Base-by-base conservation (phyloP, 2,113 vertebrate species). In the Channa argus region DNA sequence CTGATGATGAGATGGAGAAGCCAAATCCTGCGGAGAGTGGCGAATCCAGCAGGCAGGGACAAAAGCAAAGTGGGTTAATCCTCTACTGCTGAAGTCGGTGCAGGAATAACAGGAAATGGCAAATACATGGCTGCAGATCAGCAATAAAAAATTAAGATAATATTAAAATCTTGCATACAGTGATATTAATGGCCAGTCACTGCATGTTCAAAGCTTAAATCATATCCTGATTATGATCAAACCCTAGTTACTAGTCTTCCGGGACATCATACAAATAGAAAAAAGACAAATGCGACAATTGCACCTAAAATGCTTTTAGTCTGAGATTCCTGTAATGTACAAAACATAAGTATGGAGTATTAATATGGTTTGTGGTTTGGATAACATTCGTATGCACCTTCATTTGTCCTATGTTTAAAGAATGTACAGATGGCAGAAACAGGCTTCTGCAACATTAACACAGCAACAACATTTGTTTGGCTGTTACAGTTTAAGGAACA, bases 31-130 rank as follows among this genome's bases (percentile, higher is more conserved):
- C 52, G 60, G 54, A n/a, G 63, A 59, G 53, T 34, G 24, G 33
- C 41, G 13, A 71, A 54, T 34, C 34, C 34, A 62, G 52, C 34
- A n/a, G 33, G 46, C 15, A 62, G 65, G n/a, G 62, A 58, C 43
- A 61, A 63, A 63, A 52, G 8, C n/a, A 74, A 86, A 84, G 64
- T 82, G 71, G 75, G 78, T 84, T 84, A 88, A 84, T 86, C 71
- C 65, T 69, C 53, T 5, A 47, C 34, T 46, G 63, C 80, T 63
- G 52, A 49, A 43, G 34, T 64, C 59, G 0, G 11, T 33, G 61
- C 38, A 71, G 58, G 24, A 63, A 14, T 1, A 45, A 68, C 56
- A 38, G 36, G 65, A 14, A 33, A n/a, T 24, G 12, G 12, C 58
- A 39, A 52, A 49, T 15, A 62, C 39, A 71, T 44, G 47, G 7